A percentile compares a stretch with the other conserved stretches of the same genome.
Conservation (phyloP, 1,140 invertebrate species). For the Tribolium castaneum region DNA sequence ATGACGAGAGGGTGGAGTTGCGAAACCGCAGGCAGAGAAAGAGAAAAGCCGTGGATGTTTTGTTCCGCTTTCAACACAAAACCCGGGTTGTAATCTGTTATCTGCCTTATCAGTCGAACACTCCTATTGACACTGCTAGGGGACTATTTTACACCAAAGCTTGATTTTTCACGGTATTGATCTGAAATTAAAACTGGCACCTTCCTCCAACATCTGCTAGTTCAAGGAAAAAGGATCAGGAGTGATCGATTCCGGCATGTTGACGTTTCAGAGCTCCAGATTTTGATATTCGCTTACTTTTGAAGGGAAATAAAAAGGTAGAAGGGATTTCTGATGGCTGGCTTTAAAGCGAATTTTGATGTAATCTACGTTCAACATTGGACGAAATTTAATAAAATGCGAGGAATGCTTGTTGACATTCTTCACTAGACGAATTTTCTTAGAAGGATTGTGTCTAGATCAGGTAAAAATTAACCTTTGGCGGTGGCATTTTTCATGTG, state of each 20-base stretch:
- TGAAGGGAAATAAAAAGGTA: neutral
- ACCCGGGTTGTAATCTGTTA: conserved; percentile 13
- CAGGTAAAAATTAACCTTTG: neutral
- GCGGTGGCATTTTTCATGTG: neutral
- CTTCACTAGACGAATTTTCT: neutral
- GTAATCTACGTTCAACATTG: neutral
- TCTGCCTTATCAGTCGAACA: conserved; percentile 27
- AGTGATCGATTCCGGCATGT: neutral
- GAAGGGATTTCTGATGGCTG: neutral
- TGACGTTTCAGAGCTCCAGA: neutral
- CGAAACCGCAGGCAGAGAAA: conserved; percentile 32
- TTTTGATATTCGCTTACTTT: neutral
- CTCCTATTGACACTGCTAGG: neutral
- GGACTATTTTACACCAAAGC: neutral
- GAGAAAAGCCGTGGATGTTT: conserved; percentile 1
- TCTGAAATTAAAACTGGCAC: neutral
- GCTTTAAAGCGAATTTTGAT: neutral
- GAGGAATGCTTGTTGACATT: neutral
- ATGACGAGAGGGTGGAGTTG: conserved; percentile 23
- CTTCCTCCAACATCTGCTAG: neutral
- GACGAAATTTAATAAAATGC: neutral
- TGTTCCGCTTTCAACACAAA: conserved; percentile 27
- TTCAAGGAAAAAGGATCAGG: neutral
- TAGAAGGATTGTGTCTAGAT: neutral
- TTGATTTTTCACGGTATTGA: neutral